Evolutionary conservation across 2,797 vertebrate genomes (phyloP), one percentile per base, ranked within the genome.

Genomic region (Chrysocyon brachyurus): DNA sequence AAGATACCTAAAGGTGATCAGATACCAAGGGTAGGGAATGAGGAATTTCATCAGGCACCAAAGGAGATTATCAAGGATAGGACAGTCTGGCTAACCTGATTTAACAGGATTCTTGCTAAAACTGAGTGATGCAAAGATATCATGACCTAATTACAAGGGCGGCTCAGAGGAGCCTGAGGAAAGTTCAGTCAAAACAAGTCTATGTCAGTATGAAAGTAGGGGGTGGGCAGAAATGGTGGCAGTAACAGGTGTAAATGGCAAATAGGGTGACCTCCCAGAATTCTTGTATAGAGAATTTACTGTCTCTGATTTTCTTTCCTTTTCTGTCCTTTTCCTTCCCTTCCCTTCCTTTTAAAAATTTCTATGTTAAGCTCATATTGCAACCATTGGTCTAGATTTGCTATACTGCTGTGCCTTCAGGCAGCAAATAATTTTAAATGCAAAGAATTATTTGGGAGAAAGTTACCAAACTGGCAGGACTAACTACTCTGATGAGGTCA

Each of bases 401-500:
- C 46, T 79, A 21, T 40, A 33, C 31, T 90, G 10, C 28, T 64
- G 56, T 22, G 40, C 19, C 2, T 85, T 77, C 19, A 93, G 52
- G 78, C 1, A 36, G 12, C 3, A 91, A 66, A 75, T 89, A 68
- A 90, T 87, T 96, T 91, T 84, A 97, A 91, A 92, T 82, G 64
- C 56, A 89, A 94, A 78, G 68, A 91, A 85, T 84, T 93, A 54
- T 94, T 93, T 85, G n/a, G 10, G 40, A 97, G 59, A 94, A 83
- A 94, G 61, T 92, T 96, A 88, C 33, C 6, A 91, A 90, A 68
- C 22, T 15, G 57, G 12, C 1, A 92, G 19, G 28, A 68, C 36
- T 96, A 77, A 64, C 12, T 79, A 56, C 36, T 56, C 46, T 59
- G 82, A 91, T 90, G 57, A 96, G 91, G 84, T 79, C 66, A 95